These are phyloP conservation scores for Phoeniculus purpureus DNA, from an alignment of 2,797 vertebrate species.

Conservation along the genomic window DNA sequence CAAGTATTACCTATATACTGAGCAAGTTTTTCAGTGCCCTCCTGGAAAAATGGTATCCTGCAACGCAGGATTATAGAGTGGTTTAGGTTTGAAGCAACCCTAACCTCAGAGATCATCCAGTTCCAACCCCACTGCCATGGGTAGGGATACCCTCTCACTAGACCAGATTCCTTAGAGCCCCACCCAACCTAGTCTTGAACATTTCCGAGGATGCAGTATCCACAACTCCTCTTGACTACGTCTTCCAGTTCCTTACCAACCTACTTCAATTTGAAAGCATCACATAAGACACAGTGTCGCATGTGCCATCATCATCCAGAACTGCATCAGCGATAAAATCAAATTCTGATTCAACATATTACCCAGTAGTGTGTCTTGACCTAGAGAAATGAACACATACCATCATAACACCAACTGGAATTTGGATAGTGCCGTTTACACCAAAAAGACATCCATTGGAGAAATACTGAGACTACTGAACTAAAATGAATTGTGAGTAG, in stretches of 20 bases:
- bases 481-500: not conserved
- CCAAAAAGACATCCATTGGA: not conserved
- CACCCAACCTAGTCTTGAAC: too few species aligned
- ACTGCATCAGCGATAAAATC: not conserved
- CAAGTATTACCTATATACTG: too few species aligned
- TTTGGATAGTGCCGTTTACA: not conserved
- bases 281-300: not conserved
- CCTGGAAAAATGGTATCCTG: not conserved
- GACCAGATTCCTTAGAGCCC: too few species aligned
- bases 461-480: not conserved
- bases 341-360: not conserved
- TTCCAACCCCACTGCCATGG: too few species aligned
- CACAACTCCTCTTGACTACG: too few species aligned
- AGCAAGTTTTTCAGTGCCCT: not conserved
- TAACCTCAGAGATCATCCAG: too few species aligned
- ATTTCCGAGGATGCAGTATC: too few species aligned
- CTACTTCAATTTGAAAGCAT: not conserved
- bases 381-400: not conserved
- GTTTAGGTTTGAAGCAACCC: too few species aligned
- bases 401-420: not conserved
- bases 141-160: too few species aligned
- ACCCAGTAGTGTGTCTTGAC: not conserved
- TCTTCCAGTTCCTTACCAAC: too few species aligned
- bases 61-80: too few species aligned
- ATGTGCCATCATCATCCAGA: not conserved